These are phyloP conservation scores for Scopus umbretta DNA, from an alignment of 2,113 vertebrate genomes.

Conservation along the genomic window DNA sequence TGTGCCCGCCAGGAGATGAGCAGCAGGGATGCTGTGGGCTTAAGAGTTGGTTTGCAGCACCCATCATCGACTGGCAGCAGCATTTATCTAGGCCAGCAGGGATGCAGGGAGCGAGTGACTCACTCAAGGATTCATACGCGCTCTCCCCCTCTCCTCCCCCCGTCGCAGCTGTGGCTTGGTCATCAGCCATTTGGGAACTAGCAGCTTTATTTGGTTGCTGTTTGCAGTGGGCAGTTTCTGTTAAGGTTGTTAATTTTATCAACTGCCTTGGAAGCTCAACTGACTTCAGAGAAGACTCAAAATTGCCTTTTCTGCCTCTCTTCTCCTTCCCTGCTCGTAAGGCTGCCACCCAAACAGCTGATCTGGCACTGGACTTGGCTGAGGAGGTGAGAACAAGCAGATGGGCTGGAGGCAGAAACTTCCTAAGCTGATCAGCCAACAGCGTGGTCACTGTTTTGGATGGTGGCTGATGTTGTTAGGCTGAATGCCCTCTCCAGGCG, in stretches of 20 bases:
- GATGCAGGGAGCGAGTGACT: slow-evolving; percentile 54
- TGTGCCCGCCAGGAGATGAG: background rate
- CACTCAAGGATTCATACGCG: background rate
- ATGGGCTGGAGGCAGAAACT: background rate
- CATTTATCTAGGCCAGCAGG: slow-evolving; percentile 54
- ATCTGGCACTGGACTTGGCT: background rate
- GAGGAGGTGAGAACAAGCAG: slow-evolving; percentile 51
- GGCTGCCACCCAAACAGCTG: slow-evolving; percentile 30
- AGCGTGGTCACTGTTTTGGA: background rate
- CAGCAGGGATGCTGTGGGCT: slow-evolving; percentile 10
- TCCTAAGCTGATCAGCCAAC: background rate
- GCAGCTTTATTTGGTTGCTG: slow-evolving; percentile 55
- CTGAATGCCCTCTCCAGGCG: background rate
- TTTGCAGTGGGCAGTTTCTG: slow-evolving; percentile 39
- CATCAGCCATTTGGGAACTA: slow-evolving; percentile 54
- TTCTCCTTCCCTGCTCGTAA: background rate
- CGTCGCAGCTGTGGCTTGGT: slow-evolving; percentile 33
- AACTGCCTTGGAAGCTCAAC: background rate
- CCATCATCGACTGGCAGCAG: slow-evolving; percentile 12
- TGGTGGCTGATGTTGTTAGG: background rate
- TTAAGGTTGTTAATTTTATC: slow-evolving; percentile 49
- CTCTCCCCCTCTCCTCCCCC: background rate
- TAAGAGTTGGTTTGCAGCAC: background rate
- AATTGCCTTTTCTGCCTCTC: background rate
- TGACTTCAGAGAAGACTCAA: background rate